Percentiles rank a stretch among this genome's conserved stretches.
phyloP scores from a whole-genome alignment of 1,140 invertebrate genomes.

The Lordiphosa clarofinis region DNA sequence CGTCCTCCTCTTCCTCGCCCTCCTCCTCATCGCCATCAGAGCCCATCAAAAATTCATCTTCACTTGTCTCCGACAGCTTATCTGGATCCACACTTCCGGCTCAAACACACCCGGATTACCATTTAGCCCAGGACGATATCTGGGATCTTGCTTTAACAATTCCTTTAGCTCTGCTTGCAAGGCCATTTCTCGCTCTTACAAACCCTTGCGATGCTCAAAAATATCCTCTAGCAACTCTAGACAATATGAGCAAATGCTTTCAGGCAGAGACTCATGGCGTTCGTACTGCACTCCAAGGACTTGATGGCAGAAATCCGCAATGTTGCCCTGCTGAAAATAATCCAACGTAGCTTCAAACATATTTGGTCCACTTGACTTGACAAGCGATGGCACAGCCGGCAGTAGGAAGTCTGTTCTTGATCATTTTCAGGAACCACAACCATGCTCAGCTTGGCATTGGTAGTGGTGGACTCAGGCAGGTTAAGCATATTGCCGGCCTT shows the following conservation, averaged over 20 bases:
- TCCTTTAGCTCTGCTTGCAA: conserved; percentile 39
- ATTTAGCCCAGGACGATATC: conserved; percentile 27
- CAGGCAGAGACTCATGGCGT: conserved; percentile 51
- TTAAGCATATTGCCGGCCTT: too few species aligned
- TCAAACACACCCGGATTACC: conserved; percentile 73
- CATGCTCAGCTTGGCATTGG: too few species aligned
- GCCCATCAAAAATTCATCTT: conserved; percentile 44
- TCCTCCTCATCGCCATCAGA: not conserved
- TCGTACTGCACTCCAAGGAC: conserved; percentile 36
- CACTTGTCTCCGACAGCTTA: conserved; percentile 56
- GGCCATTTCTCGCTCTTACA: conserved; percentile 45
- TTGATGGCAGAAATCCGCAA: too few species aligned
- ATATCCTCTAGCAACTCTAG: conserved; percentile 33
- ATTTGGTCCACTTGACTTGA: too few species aligned
- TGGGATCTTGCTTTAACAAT: conserved; percentile 34
- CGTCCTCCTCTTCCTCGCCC: conserved; percentile 28
- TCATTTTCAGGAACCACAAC: too few species aligned
- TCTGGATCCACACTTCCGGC: conserved; percentile 83
- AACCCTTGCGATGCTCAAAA: conserved; percentile 33
- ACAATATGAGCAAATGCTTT: conserved; percentile 37
- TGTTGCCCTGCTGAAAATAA: too few species aligned
- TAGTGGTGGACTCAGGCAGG: too few species aligned
- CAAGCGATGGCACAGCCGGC: too few species aligned
- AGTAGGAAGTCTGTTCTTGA: too few species aligned
- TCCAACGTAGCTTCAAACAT: too few species aligned